Evolutionary conservation across 2,797 vertebrate species (phyloP), one percentile per base, ranked within the genome.

Genomic region (Pseudocheirus occidentalis): DNA sequence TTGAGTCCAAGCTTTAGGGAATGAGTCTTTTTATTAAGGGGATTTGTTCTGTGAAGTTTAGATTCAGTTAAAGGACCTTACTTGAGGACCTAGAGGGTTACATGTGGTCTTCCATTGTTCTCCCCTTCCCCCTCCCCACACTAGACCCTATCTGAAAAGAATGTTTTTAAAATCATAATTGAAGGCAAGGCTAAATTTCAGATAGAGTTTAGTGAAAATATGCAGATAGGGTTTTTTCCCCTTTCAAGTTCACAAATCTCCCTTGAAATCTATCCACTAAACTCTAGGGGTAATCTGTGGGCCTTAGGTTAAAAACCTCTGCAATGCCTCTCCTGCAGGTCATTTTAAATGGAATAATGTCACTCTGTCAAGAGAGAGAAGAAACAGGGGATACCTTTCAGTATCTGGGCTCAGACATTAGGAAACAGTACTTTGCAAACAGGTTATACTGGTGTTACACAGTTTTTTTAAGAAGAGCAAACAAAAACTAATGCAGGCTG

Each of bases 401-500:
- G 27, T 90, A 3, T 29, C 87, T 90, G 91, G 66, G 81, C 27
- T 14, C 29, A 94, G 55, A 27, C 55, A 57, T 73, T 66, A 53
- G 31, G 50, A 96, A 81, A 14, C 21, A 95, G 62, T n/a, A 59
- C 40, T 56, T 93, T 92, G 13, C 87, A 90, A 62, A 92, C 81
- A 91, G 40, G 34, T 62, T 81, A 12, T 9, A 92, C 90, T 90
- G 53, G 5, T 11, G 14, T 18, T 6, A 34, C 31, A 46, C 29
- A 11, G 3, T 52, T 31, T 91, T 62, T 54, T 54, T 54, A 4
- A 14, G n/a, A 66, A n/a, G 18, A 46, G 7, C n/a, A 81, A 73
- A 59, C 29, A 31, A 40, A 73, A 73, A 7, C n/a, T 73, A 81
- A 40, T 40, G 59, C 58, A 46, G 52, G 9, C 92, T 90, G 92